A percentile compares a stretch with the other conserved stretches of the same genome.
Conservation (phyloP, 2,888 invertebrate species). For the Mellilla xanthometata region DNA sequence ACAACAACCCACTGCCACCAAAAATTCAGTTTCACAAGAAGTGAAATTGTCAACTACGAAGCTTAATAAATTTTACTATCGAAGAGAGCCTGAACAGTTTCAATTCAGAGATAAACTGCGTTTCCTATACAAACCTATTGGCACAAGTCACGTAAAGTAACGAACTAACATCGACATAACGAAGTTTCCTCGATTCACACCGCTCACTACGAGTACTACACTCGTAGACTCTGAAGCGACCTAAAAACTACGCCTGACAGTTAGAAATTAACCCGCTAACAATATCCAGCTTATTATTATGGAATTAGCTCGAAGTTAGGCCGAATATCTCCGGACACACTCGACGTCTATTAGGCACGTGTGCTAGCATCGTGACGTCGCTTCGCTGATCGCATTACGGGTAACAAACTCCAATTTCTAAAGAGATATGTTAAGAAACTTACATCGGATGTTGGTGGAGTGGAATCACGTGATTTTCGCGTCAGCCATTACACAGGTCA, state of each 20-base stretch:
- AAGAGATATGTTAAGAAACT: slow-evolving; percentile 7
- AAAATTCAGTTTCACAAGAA: too few relatives aligned
- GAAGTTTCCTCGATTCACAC: not conserved
- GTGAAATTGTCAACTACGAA: too few relatives aligned
- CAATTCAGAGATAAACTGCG: not conserved
- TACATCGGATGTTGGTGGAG: slow-evolving; percentile 15
- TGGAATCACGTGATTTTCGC: slow-evolving; percentile 41
- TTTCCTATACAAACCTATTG: not conserved
- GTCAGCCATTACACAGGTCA: slow-evolving; percentile 40
- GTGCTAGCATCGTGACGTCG: slow-evolving; percentile 11
- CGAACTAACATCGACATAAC: slow-evolving; percentile 13
- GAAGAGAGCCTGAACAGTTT: too few relatives aligned
- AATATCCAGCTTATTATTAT: slow-evolving; percentile 17
- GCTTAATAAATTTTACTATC: too few relatives aligned
- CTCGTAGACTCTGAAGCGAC: slow-evolving; percentile 9
- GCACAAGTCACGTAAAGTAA: slow-evolving; percentile 6
- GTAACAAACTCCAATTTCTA: not conserved
- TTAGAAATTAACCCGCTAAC: too few relatives aligned
- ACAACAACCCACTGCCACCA: too few relatives aligned
- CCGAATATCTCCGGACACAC: slow-evolving; percentile 12
- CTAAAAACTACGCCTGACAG: slow-evolving; percentile 14
- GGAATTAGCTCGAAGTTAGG: slow-evolving; percentile 22
- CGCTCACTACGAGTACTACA: not conserved
- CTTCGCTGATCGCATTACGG: not conserved
- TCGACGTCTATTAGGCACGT: slow-evolving; percentile 19